phyloP scores from a whole-genome alignment of 2,797 vertebrate genomes.

The Pangasius djambal region DNA sequence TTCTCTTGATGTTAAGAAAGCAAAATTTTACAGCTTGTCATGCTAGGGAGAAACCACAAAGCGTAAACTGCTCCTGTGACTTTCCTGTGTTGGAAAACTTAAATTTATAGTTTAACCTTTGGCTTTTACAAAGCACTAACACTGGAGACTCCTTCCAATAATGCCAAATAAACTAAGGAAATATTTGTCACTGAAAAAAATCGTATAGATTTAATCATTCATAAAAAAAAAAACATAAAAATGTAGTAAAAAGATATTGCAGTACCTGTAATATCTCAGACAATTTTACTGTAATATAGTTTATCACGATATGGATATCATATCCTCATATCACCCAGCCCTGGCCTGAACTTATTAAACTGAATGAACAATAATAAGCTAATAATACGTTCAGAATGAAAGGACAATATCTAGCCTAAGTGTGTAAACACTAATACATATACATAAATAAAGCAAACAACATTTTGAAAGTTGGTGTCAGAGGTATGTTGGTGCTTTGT shows the following conservation, averaged over 20 bases:
- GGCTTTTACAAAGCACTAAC: not conserved
- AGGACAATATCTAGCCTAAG: not conserved
- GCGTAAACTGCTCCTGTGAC: not conserved
- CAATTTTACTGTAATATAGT: not conserved
- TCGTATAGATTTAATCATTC: not conserved
- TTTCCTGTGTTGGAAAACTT: not conserved
- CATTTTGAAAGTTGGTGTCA: not conserved
- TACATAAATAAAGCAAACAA: not conserved
- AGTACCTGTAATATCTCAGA: not conserved
- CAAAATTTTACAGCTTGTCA: not conserved
- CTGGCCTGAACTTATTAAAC: not conserved
- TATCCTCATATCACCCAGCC: not conserved
- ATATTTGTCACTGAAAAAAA: not conserved
- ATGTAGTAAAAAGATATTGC: not conserved
- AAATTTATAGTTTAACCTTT: not conserved
- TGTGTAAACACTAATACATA: not conserved
- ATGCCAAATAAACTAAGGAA: not conserved
- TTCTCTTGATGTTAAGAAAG: not conserved
- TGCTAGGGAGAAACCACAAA: not conserved
- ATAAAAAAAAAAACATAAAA: not conserved
- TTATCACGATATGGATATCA: not conserved
- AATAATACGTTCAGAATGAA: not conserved
- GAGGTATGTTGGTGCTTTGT: not conserved
- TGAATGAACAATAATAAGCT: not conserved
- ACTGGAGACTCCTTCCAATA: not conserved